Evolutionary conservation across 2,113 vertebrate species (phyloP).

Genomic region (Pipra filicauda): DNA sequence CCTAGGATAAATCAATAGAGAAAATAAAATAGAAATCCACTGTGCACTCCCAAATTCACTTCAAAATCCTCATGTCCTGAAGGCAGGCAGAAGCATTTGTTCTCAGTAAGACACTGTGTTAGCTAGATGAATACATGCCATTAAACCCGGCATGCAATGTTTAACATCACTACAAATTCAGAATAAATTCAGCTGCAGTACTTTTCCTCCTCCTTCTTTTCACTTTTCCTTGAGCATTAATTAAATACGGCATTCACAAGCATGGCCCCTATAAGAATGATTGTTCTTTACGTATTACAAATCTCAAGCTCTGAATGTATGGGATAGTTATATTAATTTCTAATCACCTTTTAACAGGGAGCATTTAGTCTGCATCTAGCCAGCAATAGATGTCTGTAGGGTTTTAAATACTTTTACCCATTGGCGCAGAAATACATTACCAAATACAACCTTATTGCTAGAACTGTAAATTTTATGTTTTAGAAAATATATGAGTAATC

Average conservation of each 20-base stretch:
- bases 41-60: background rate
- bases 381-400: background rate
- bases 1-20: background rate
- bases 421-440: background rate
- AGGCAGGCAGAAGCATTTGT: background rate
- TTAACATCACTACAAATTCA: background rate
- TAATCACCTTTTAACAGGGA: constrained; percentile 24
- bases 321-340: constrained; percentile 19
- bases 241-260: constrained; percentile 21
- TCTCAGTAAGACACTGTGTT: background rate
- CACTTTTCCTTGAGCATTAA: constrained; percentile 7
- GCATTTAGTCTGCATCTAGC: background rate
- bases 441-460: background rate
- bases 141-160: background rate
- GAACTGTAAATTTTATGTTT: background rate
- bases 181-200: background rate
- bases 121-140: background rate
- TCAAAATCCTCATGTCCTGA: background rate
- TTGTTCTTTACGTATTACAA: background rate
- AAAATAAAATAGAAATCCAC: background rate
- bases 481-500: background rate
- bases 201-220: background rate
- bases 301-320: background rate
- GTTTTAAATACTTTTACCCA: background rate
- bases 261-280: background rate